Conservation (phyloP, 2,888 invertebrate species). For the Lycia hirtaria region DNA sequence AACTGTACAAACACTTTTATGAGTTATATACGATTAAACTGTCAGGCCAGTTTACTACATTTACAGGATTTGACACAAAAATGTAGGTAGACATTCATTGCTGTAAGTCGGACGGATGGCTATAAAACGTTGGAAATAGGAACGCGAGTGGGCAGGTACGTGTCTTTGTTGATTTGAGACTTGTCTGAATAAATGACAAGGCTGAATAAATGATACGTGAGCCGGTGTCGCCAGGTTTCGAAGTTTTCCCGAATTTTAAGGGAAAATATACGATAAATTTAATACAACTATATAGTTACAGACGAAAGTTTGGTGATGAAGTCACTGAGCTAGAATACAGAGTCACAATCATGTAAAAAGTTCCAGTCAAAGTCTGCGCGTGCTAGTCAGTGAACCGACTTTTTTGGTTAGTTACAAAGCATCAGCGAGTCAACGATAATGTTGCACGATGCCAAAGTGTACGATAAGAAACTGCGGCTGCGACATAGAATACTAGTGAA, state of each 20-base stretch:
- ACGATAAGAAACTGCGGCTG: no score
- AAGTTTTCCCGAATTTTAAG: background rate
- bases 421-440: no score
- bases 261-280: no score
- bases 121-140: conserved; percentile 23
- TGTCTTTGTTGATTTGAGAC: conserved; percentile 18
- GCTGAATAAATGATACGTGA: conserved; percentile 26
- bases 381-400: no score
- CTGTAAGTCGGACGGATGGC: conserved; percentile 1
- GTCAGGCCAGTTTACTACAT: background rate
- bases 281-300: no score
- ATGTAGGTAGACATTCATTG: conserved; percentile 7
- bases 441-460: no score
- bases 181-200: conserved; percentile 27
- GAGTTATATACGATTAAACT: background rate
- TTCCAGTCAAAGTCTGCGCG: no score
- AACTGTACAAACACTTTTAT: background rate
- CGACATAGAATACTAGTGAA: no score
- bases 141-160: conserved; percentile 24
- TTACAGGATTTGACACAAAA: conserved; percentile 5
- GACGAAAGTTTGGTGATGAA: no score
- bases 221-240: conserved; percentile 12
- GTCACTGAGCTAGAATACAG: no score
- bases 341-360: no score
- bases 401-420: no score